Conservation (phyloP, 2,113 vertebrate species). For the Platichthys stellatus region DNA sequence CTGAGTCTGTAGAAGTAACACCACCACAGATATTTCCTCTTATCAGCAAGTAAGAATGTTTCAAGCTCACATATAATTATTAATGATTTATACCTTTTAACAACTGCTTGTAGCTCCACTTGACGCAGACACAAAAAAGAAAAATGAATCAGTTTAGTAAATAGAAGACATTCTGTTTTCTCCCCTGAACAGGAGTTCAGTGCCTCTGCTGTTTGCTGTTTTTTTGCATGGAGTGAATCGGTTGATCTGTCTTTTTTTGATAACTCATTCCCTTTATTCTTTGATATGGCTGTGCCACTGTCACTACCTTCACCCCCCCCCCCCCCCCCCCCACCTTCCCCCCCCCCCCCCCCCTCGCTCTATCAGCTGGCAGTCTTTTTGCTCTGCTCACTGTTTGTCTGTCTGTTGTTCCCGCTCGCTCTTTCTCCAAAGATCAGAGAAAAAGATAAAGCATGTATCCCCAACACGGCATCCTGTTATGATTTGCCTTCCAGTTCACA, state of each 20-base stretch:
- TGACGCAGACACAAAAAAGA: conserved; percentile 21
- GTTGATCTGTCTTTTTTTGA: conserved; percentile 71
- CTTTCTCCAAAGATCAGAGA: conserved; percentile 60
- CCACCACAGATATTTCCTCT: too few relatives aligned
- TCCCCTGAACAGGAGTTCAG: conserved; percentile 72
- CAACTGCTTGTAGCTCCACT: conserved; percentile 65
- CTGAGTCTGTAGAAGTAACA: too few relatives aligned
- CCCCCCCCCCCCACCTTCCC: conserved; percentile 4
- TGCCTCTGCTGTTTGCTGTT: conserved; percentile 68
- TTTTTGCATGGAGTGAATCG: conserved; percentile 61
- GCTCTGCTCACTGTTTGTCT: conserved; percentile 34
- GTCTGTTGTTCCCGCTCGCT: conserved; percentile 11
- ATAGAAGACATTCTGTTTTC: conserved; percentile 71
- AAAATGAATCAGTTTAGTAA: conserved; percentile 42
- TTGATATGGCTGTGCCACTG: conserved; percentile 37
- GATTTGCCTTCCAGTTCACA: conserved; percentile 56
- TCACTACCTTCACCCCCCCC: conserved; percentile 32
- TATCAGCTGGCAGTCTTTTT: conserved; percentile 7
- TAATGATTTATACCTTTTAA: too few relatives aligned
- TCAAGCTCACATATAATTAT: too few relatives aligned
- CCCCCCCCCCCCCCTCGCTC: too few relatives aligned
- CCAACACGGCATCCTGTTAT: conserved; percentile 50
- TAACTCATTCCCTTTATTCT: conserved; percentile 71
- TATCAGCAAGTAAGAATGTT: background rate
- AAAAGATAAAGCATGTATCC: conserved; percentile 56